Evolutionary conservation across 2,888 invertebrate genomes (phyloP).

Genomic region (Pristionchus arcanus): DNA sequence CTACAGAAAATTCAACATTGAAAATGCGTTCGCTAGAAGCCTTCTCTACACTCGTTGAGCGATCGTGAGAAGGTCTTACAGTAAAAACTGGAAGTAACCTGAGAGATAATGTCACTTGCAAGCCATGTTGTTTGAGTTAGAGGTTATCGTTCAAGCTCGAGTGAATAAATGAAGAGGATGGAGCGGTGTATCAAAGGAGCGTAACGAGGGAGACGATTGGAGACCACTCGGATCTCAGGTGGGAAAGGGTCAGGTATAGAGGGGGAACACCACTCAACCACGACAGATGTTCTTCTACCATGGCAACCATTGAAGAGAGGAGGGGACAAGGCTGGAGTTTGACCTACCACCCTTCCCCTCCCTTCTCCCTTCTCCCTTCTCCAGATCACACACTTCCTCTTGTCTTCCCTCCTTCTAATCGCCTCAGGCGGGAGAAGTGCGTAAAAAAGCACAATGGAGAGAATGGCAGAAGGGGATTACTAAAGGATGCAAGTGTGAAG

Average conservation of each 20-base stretch:
- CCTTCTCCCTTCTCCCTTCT: neutral
- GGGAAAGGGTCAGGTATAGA: slow-evolving; percentile 3
- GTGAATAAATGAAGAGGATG: neutral
- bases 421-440: slow-evolving; percentile 13
- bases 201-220: slow-evolving; percentile 5
- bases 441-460: neutral
- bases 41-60: neutral
- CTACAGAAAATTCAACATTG: neutral
- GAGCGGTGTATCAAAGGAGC: neutral
- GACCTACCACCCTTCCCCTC: neutral
- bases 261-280: neutral
- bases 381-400: slow-evolving; percentile 29
- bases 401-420: slow-evolving; percentile 34
- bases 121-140: neutral
- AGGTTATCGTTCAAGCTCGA: neutral
- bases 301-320: slow-evolving; percentile 17
- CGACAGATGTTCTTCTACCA: slow-evolving; percentile 26
- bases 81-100: neutral
- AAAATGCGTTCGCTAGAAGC: neutral
- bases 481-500: neutral
- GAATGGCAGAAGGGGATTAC: slow-evolving; percentile 37
- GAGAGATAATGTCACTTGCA: neutral
- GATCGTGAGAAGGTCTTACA: neutral
- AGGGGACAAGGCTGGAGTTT: neutral
- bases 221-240: slow-evolving; percentile 1